Conservation (phyloP, 2,797 vertebrate species). For the Phataginus tetradactyla region DNA sequence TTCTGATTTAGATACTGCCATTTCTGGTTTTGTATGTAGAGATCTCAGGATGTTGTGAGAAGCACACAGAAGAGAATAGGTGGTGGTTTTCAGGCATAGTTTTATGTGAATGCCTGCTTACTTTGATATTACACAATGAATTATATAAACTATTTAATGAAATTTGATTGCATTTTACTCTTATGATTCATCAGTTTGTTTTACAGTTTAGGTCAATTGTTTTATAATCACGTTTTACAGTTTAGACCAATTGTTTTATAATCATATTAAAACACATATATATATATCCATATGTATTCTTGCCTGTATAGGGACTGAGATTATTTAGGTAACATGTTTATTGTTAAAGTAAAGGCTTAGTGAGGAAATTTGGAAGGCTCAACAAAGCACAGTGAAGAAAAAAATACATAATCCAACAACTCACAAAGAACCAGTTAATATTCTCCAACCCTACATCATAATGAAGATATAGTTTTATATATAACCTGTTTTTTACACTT, state of each 20-base stretch:
- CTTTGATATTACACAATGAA: neutral
- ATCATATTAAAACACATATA: neutral
- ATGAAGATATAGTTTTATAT: neutral
- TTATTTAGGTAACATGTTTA: slow-evolving; percentile 11
- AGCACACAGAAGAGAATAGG: neutral
- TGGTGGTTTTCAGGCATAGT: neutral
- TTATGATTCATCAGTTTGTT: neutral
- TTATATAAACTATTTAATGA: neutral
- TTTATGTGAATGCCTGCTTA: neutral
- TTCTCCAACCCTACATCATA: neutral
- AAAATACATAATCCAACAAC: neutral
- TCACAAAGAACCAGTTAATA: neutral
- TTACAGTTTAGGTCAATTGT: neutral
- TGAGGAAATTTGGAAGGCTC: neutral
- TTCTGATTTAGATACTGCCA: neutral
- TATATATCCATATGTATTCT: neutral
- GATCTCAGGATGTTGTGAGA: neutral
- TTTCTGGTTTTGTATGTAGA: neutral
- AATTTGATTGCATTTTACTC: neutral
- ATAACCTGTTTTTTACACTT: neutral
- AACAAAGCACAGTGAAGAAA: neutral
- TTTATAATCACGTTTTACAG: neutral
- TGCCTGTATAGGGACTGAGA: neutral
- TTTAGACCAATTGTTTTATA: slow-evolving; percentile 4
- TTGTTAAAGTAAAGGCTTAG: slow-evolving; percentile 11